A percentile compares a stretch with the other conserved stretches of the same genome.
Conservation (phyloP, 2,113 vertebrate species). For the Cariama cristata region DNA sequence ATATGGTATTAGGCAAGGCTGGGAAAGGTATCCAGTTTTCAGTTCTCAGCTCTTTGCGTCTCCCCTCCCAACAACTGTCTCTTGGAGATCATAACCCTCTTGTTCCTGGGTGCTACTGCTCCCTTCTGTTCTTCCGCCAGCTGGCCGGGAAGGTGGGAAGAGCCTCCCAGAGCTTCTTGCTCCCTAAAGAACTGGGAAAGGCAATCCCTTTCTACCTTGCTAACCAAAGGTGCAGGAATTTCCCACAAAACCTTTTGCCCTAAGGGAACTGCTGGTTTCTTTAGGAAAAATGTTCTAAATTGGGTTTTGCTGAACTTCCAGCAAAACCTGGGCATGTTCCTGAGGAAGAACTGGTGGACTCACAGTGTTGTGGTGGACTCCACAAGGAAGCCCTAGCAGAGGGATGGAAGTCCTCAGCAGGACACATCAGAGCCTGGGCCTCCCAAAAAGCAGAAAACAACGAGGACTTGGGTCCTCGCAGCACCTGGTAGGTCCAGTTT, state of each 20-base stretch:
- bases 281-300: background rate
- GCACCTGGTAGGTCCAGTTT: background rate
- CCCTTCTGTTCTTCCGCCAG: background rate
- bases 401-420: background rate
- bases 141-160: background rate
- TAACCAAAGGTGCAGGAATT: background rate
- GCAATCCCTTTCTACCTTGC: background rate
- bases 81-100: background rate
- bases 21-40: background rate
- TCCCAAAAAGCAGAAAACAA: background rate
- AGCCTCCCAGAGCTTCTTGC: background rate
- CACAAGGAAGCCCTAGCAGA: background rate
- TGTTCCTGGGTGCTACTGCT: background rate
- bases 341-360: background rate
- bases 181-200: background rate
- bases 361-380: background rate
- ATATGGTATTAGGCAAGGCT: background rate
- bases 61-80: background rate
- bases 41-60: background rate
- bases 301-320: background rate
- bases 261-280: background rate
- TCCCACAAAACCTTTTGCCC: background rate
- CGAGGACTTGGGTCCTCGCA: rapidly evolving
- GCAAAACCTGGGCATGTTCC: background rate
- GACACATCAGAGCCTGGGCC: background rate